These are phyloP conservation scores for Eucera pruinosa DNA, from an alignment of 2,888 invertebrate species.

Conservation along the genomic window DNA sequence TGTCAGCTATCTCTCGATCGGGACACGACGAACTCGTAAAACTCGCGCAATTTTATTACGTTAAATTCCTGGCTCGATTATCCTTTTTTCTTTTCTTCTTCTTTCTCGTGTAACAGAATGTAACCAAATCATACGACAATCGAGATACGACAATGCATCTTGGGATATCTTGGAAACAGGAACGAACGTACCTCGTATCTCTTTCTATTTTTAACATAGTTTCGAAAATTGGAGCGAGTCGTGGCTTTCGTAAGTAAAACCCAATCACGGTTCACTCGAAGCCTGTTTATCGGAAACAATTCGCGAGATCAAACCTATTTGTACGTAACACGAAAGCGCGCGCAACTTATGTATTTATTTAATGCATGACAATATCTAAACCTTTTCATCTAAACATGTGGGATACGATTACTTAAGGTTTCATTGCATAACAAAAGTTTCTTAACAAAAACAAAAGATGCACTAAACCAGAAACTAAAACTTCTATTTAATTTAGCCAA, in stretches of 20 bases:
- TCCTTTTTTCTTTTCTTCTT: not conserved
- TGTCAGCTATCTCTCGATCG: not conserved
- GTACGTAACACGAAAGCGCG: no score
- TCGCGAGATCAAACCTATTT: no score
- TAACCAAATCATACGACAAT: not conserved
- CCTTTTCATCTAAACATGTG: no score
- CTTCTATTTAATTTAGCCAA: no score
- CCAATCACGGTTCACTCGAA: not conserved
- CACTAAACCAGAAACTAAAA: no score
- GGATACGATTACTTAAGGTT: no score
- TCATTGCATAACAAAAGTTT: no score
- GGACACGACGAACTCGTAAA: slow-evolving; percentile 17
- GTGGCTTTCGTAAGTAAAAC: not conserved
- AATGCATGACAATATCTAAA: no score
- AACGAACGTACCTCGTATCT: not conserved
- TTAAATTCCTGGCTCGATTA: not conserved
- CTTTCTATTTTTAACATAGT: not conserved
- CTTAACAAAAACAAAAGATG: no score
- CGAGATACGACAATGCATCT: not conserved
- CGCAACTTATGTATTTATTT: no score
- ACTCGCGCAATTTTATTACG: not conserved
- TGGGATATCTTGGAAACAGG: not conserved
- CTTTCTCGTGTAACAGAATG: no score
- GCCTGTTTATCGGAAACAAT: no score
- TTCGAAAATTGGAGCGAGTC: not conserved